Evolutionary conservation across 2,888 invertebrate species (phyloP).

Genomic region (Lamellibrachia satsuma): DNA sequence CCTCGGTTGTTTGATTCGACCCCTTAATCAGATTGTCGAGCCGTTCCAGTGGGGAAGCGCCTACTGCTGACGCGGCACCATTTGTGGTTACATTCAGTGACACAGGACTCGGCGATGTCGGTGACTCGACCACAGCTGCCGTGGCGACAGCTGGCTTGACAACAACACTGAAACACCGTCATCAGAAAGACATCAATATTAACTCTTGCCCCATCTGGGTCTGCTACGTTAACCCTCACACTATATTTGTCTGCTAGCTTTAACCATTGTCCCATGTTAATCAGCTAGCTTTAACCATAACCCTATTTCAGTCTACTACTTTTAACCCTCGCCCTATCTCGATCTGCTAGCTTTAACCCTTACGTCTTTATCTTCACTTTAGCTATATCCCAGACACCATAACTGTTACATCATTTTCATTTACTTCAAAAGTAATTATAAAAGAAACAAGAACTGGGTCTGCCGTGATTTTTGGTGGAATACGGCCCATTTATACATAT

Average conservation of each 20-base stretch:
- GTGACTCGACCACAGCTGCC: constrained; percentile 13
- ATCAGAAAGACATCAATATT: not conserved
- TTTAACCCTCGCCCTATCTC: not conserved
- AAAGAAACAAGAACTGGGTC: too few species aligned
- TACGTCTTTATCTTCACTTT: not conserved
- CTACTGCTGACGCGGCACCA: not conserved
- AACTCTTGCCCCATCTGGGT: not conserved
- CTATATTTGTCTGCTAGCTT: not conserved
- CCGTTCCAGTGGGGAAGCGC: constrained; percentile 69
- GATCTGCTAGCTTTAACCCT: not conserved
- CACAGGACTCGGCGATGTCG: not conserved
- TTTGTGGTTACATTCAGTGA: not conserved
- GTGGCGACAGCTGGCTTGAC: constrained; percentile 18
- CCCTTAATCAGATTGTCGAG: constrained; percentile 79
- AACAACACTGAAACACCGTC: not conserved
- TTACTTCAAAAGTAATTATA: too few species aligned
- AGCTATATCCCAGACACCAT: not conserved
- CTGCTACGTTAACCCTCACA: not conserved
- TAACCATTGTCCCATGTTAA: not conserved
- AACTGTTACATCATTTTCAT: not conserved
- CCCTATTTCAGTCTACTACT: not conserved
- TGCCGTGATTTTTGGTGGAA: too few species aligned
- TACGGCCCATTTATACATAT: too few species aligned
- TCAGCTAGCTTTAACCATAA: not conserved
- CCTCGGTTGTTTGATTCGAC: not conserved